A percentile compares a stretch with the other conserved stretches of the same genome.
These are phyloP conservation scores for Lates calcarifer DNA, from an alignment of 2,113 vertebrate species.

Conservation along the genomic window DNA sequence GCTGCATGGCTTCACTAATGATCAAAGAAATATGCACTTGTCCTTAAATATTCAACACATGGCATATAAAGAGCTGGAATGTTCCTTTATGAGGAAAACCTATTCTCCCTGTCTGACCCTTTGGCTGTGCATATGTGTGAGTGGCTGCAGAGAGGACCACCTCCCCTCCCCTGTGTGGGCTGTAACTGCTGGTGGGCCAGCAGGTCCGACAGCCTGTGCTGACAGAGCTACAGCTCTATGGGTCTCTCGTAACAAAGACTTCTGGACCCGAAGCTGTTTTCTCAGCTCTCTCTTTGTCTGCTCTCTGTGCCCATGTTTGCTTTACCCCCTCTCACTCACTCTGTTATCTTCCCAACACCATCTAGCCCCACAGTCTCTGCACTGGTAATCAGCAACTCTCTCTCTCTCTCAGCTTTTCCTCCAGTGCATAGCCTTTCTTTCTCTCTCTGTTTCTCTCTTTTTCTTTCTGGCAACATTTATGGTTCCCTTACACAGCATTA, in stretches of 20 bases:
- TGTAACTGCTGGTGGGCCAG: slow-evolving; percentile 52
- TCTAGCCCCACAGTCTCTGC: slow-evolving; percentile 2
- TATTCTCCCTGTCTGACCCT: slow-evolving; percentile 42
- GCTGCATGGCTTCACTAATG: slow-evolving; percentile 38
- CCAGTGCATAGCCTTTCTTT: neutral
- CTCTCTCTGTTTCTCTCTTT: neutral
- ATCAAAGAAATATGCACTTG: slow-evolving; percentile 63
- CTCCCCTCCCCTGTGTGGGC: slow-evolving; percentile 53
- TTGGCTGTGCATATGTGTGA: slow-evolving; percentile 28
- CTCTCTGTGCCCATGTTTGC: slow-evolving; percentile 24
- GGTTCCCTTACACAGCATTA: slow-evolving; percentile 6
- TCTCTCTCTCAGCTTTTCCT: neutral
- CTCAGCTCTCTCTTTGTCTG: slow-evolving; percentile 19
- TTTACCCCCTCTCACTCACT: neutral
- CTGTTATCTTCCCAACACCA: slow-evolving; percentile 25
- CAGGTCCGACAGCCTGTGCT: slow-evolving; percentile 33
- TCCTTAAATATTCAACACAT: slow-evolving; percentile 66
- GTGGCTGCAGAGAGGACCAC: slow-evolving; percentile 14
- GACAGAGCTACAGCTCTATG: slow-evolving; percentile 36
- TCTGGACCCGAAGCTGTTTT: slow-evolving; percentile 30
- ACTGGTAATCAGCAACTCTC: neutral
- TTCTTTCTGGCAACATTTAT: slow-evolving; percentile 29
- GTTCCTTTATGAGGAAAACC: slow-evolving; percentile 62
- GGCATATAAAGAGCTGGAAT: slow-evolving; percentile 63
- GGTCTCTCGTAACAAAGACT: slow-evolving; percentile 30